These are phyloP conservation scores for Microplitis mediator DNA, from an alignment of 1,140 invertebrate species.

Conservation along the genomic window DNA sequence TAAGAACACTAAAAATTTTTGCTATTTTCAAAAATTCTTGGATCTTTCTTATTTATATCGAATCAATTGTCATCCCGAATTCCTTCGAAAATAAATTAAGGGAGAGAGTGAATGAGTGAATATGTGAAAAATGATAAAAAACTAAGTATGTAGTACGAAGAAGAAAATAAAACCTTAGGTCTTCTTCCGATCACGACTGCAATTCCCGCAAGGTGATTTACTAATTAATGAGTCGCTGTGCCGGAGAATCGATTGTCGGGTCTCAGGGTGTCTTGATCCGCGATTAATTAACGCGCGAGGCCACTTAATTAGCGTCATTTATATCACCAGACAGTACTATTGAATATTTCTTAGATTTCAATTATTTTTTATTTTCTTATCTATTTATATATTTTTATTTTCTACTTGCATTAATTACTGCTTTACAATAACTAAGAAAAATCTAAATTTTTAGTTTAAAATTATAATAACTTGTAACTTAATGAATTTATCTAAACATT, in stretches of 20 bases:
- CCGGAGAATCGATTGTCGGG: neutral
- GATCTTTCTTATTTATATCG: neutral
- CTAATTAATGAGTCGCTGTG: conserved; percentile 24
- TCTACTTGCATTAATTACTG: conserved; percentile 12
- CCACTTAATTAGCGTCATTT: conserved; percentile 15
- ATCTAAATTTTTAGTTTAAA: neutral
- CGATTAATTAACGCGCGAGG: conserved; percentile 21
- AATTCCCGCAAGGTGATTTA: conserved; percentile 10
- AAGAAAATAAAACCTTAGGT: neutral
- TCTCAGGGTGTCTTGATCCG: neutral
- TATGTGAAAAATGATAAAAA: too few relatives aligned
- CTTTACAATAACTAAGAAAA: neutral
- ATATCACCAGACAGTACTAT: neutral
- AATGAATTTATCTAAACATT: too few relatives aligned
- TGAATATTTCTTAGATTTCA: neutral
- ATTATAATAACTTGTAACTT: neutral
- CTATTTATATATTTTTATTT: neutral
- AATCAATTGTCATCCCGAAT: neutral
- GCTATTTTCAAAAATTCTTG: too few relatives aligned
- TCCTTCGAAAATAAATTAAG: neutral
- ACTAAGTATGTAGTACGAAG: too few relatives aligned
- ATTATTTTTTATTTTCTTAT: too few relatives aligned
- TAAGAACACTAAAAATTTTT: too few relatives aligned
- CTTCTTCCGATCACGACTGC: conserved; percentile 9
- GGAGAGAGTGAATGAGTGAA: neutral